phyloP scores from a whole-genome alignment of 2,888 invertebrate species.

The Hemithea aestivaria region DNA sequence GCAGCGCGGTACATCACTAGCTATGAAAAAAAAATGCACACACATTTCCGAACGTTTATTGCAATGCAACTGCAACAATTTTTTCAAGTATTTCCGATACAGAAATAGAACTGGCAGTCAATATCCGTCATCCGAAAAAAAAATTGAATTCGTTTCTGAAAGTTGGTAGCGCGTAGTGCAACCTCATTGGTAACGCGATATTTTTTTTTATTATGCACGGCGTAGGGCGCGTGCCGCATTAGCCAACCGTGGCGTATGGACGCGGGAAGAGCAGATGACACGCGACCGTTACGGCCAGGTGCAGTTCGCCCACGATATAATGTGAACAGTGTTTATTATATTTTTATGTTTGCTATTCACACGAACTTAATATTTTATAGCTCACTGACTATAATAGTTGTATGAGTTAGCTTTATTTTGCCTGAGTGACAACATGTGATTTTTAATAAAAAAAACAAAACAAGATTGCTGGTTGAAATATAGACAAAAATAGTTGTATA shows the following conservation, averaged over 20 bases:
- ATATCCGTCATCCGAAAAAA: slow-evolving; percentile 29
- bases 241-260: slow-evolving; percentile 71
- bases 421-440: too few relatives aligned
- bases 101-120: slow-evolving; percentile 26
- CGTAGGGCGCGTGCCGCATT: slow-evolving; percentile 58
- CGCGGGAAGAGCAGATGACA: slow-evolving; percentile 68
- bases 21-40: too few relatives aligned
- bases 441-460: too few relatives aligned
- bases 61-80: background rate
- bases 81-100: slow-evolving; percentile 1
- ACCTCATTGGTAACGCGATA: slow-evolving; percentile 12
- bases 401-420: too few relatives aligned
- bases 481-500: too few relatives aligned
- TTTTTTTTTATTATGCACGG: slow-evolving; percentile 33
- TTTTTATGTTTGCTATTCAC: slow-evolving; percentile 10
- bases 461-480: too few relatives aligned
- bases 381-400: too few relatives aligned
- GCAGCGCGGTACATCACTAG: too few relatives aligned
- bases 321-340: slow-evolving; percentile 1
- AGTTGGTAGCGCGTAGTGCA: slow-evolving; percentile 3
- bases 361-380: too few relatives aligned
- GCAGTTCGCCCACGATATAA: slow-evolving; percentile 34
- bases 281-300: slow-evolving; percentile 76
- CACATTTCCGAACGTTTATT: too few relatives aligned
- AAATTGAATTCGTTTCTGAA: slow-evolving; percentile 28